Base-by-base conservation (phyloP, 2,888 invertebrate genomes). In the Pyrochroa serraticornis region DNA sequence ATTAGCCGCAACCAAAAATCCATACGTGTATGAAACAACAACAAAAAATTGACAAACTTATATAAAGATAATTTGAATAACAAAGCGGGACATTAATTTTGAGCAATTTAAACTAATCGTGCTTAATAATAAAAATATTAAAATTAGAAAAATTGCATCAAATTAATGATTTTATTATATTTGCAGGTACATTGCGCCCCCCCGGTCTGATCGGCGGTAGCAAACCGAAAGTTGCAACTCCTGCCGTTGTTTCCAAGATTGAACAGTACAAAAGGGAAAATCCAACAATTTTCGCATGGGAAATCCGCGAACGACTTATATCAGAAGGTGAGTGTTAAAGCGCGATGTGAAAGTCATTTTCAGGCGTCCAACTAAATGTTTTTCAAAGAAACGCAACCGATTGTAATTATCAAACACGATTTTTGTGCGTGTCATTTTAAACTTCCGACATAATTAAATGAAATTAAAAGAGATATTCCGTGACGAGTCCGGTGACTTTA, bases 211-310 rank as follows among this genome's bases (percentile, higher is more conserved):
- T 95, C 69, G 95, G 96, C 53, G 96, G 97, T 64, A 95, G 95
- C 79, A 97, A 97, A 80, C 96, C 96, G 3, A 97, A 97, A 82
- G 97, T 97, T 57, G 97, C 97, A 54, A 97, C 97, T 31, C 97
- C 97, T 13, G 91, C 93, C 8, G 97, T 97, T 47, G 97, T 97
- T 60, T 92, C 95, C 64, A 97, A 97, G 84, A 97, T 97, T 75
- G 97, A 97, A 81, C 94, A 96, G 80, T 97, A 97, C 86, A 97
- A 97, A 83, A 82, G 95, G 70, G 97, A 97, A 79, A 97, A 97
- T 80, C 97, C 97, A 2, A 97, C 97, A 59, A 97, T 97, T 75
- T 98, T 97, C 80, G 97, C 97, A 42, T 98, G 97, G 97, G 97
- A 98, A 85, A 97, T 97, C 69, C 85, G 97, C 55, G 97, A 98